Percentiles rank a stretch among this genome's conserved stretches.
These are phyloP conservation scores for Caenorhabditis sp. DNA, from an alignment of 2,888 invertebrate species.

Conservation along the genomic window DNA sequence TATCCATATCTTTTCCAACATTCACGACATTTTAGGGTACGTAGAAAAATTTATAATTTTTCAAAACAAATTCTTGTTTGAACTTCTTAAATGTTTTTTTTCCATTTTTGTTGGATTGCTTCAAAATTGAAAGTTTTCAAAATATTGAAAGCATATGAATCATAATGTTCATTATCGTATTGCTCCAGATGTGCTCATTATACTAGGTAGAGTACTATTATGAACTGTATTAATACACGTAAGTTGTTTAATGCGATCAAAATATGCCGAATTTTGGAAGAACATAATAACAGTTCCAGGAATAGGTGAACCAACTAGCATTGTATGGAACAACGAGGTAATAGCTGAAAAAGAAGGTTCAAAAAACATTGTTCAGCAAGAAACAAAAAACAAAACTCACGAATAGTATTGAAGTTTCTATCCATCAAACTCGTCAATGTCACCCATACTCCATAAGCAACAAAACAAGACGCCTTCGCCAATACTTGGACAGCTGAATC, in stretches of 20 bases:
- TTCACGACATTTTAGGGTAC: too few species aligned
- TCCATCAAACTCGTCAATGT: neutral
- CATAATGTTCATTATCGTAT: neutral
- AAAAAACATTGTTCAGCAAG: neutral
- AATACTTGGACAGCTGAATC: neutral
- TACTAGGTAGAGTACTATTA: neutral
- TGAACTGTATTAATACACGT: neutral
- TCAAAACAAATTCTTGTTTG: too few species aligned
- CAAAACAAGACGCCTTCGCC: neutral
- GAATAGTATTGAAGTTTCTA: neutral
- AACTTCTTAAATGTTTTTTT: too few species aligned
- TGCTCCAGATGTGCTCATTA: neutral
- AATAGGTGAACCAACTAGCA: neutral
- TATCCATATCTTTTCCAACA: too few species aligned
- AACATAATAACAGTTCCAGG: neutral
- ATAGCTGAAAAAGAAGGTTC: neutral
- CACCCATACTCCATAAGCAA: neutral
- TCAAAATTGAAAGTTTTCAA: too few species aligned
- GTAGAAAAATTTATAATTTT: too few species aligned
- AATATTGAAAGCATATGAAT: too few species aligned
- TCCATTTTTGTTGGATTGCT: too few species aligned
- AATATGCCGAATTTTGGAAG: neutral
- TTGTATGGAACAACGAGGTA: neutral
- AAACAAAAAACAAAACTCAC: neutral
- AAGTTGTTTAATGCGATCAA: neutral